Conservation (phyloP, 2,888 invertebrate species). For the Parthenolecanium corni region DNA sequence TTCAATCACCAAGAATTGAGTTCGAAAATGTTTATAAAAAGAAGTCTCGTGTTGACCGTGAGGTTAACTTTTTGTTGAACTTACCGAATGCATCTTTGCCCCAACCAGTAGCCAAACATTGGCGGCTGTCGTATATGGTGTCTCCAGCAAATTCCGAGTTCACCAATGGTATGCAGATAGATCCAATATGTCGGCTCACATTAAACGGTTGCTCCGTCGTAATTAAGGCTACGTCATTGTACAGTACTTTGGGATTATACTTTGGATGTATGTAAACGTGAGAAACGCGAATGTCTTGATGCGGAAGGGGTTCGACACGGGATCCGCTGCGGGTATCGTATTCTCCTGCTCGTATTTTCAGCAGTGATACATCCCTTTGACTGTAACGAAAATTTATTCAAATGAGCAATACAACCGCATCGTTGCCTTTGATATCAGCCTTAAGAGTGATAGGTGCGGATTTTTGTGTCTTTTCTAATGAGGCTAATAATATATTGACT, state of each 20-base stretch:
- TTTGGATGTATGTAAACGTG: constrained; percentile 44
- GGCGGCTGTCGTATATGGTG: constrained; percentile 39
- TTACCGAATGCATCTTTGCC: constrained; percentile 61
- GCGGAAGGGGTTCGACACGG: constrained; percentile 40
- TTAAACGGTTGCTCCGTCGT: constrained; percentile 46
- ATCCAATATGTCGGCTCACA: constrained; percentile 55
- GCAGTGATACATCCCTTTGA: neutral
- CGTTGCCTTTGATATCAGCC: too few species aligned
- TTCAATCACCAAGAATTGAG: too few species aligned
- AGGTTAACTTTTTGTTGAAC: too few species aligned
- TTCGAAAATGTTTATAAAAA: too few species aligned
- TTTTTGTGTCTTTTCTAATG: too few species aligned
- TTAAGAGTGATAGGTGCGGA: too few species aligned
- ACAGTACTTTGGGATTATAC: constrained; percentile 48
- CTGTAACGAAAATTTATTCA: constrained; percentile 22
- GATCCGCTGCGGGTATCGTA: constrained; percentile 71
- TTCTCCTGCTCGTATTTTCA: constrained; percentile 58
- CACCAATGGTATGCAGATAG: constrained; percentile 52
- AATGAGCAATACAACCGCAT: neutral
- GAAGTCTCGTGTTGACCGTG: too few species aligned
- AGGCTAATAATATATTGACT: too few species aligned
- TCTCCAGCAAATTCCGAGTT: constrained; percentile 41
- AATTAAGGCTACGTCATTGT: constrained; percentile 57
- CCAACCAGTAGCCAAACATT: constrained; percentile 67
- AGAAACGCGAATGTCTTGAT: constrained; percentile 50